These are phyloP conservation scores for Nomada fucata DNA, from an alignment of 2,888 invertebrate genomes.

Conservation along the genomic window DNA sequence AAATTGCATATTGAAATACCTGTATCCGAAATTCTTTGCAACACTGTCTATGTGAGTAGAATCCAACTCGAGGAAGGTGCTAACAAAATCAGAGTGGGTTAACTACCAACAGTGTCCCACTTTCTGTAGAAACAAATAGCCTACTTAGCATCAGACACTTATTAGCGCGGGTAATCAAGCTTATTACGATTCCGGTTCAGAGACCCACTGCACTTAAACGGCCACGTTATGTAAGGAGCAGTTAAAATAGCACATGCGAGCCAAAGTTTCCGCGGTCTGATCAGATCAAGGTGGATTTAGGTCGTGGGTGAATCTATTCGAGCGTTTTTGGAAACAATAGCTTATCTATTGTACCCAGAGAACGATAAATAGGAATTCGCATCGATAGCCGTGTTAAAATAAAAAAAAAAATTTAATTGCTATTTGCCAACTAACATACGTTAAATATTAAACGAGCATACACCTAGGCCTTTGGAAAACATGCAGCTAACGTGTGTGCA, in stretches of 20 bases:
- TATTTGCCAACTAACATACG: too few relatives aligned
- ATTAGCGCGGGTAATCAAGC: not conserved
- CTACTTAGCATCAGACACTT: not conserved
- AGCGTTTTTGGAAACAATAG: not conserved
- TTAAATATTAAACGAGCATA: too few relatives aligned
- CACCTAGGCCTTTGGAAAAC: too few relatives aligned
- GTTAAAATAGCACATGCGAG: slow-evolving; percentile 31
- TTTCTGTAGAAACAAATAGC: not conserved
- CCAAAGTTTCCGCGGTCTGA: slow-evolving; percentile 23
- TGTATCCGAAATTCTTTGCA: too few relatives aligned
- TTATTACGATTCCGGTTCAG: slow-evolving; percentile 13
- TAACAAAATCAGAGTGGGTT: not conserved
- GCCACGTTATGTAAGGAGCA: slow-evolving; percentile 11
- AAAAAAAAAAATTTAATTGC: too few relatives aligned
- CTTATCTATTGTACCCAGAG: not conserved
- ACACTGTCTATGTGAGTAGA: too few relatives aligned
- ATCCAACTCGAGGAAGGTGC: not conserved
- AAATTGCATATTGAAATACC: too few relatives aligned
- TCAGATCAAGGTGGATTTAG: slow-evolving; percentile 3
- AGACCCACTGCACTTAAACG: not conserved
- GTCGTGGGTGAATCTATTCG: not conserved
- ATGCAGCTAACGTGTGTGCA: too few relatives aligned
- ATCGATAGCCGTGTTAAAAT: too few relatives aligned
- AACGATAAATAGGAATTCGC: not conserved
- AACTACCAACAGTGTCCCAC: not conserved